Conservation (phyloP, 2,797 vertebrate genomes). For the Pteropus rufus region DNA sequence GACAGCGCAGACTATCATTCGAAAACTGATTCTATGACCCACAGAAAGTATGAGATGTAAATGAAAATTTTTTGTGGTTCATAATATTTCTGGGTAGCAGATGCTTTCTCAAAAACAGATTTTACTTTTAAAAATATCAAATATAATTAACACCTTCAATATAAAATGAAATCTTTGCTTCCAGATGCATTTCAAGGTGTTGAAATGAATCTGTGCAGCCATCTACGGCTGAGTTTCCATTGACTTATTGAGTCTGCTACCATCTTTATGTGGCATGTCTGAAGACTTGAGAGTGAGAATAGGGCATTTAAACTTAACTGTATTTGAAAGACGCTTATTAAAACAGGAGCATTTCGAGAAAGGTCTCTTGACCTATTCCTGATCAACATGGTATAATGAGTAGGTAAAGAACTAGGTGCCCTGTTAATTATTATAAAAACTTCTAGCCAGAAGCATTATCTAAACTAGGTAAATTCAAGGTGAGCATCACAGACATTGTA, state of each 20-base stretch:
- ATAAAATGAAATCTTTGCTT: conserved; percentile 71
- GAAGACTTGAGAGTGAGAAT: neutral
- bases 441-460: neutral
- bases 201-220: conserved; percentile 56
- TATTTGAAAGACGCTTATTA: neutral
- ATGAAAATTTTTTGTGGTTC: conserved; percentile 64
- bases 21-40: conserved; percentile 53
- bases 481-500: neutral
- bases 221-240: neutral
- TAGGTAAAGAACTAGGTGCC: neutral
- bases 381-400: neutral
- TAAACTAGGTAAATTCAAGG: neutral
- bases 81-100: conserved; percentile 74
- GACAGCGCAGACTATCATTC: neutral
- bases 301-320: neutral
- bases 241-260: neutral
- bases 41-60: conserved; percentile 46
- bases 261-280: neutral
- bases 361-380: neutral
- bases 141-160: conserved; percentile 75
- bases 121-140: conserved; percentile 78
- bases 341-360: neutral
- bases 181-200: conserved; percentile 78
- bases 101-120: conserved; percentile 76
- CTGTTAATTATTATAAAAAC: neutral